Percentiles rank a stretch among this genome's conserved stretches.
phyloP scores from a whole-genome alignment of 1,140 invertebrate species.

The Acromyrmex heyeri region DNA sequence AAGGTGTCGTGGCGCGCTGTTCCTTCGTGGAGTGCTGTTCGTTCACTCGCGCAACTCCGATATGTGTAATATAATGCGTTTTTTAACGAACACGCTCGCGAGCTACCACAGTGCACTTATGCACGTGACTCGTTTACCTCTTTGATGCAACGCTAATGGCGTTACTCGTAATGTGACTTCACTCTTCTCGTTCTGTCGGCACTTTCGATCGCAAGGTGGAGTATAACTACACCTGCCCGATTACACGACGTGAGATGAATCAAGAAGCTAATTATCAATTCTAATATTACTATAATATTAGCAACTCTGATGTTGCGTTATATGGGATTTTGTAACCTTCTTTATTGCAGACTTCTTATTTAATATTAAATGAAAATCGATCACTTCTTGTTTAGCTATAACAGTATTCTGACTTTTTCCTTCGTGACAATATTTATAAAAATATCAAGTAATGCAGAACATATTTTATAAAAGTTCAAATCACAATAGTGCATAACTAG shows the following conservation, averaged over 20 bases:
- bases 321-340: not conserved
- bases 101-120: constrained; percentile 45
- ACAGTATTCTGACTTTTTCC: not conserved
- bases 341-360: not conserved
- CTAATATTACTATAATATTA: not conserved
- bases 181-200: not conserved
- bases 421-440: not conserved
- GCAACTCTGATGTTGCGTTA: not conserved
- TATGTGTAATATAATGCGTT: constrained; percentile 68
- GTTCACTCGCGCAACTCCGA: constrained; percentile 42
- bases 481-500: too few species aligned
- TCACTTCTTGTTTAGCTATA: too few species aligned
- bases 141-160: constrained; percentile 68
- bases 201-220: constrained; percentile 8
- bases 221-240: not conserved
- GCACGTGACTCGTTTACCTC: constrained; percentile 41
- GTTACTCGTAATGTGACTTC: constrained; percentile 59
- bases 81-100: constrained; percentile 70
- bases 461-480: not conserved
- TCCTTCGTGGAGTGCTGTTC: not conserved
- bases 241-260: not conserved
- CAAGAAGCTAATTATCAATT: not conserved
- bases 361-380: not conserved
- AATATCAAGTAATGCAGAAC: not conserved
- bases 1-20: constrained; percentile 54